Conservation (phyloP, 2,113 vertebrate genomes). For the Leucosticte australis region DNA sequence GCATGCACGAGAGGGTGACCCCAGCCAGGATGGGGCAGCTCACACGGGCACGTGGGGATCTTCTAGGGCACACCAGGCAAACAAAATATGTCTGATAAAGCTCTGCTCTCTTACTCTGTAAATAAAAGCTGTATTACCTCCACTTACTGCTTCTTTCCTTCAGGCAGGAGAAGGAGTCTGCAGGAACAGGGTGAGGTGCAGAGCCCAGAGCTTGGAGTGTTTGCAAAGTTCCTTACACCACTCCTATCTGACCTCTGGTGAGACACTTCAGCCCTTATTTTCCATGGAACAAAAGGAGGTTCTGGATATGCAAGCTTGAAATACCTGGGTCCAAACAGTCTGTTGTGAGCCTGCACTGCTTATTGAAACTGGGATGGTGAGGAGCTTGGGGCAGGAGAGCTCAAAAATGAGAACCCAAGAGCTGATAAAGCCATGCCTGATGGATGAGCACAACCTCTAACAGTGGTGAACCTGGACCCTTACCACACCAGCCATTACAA, state of each 20-base stretch:
- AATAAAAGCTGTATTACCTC: background rate
- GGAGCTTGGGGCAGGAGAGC: background rate
- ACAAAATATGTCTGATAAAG: background rate
- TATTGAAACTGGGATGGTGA: background rate
- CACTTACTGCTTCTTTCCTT: background rate
- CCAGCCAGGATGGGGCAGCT: background rate
- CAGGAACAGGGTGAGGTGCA: background rate
- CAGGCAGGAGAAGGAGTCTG: background rate
- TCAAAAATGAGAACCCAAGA: background rate
- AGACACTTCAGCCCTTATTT: background rate
- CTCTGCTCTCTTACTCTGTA: background rate
- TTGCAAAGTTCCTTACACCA: background rate
- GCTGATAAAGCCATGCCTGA: background rate
- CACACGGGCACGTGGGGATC: fast-evolving
- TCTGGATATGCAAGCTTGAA: background rate
- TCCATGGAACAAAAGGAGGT: background rate
- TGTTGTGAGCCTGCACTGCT: background rate
- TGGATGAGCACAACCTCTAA: background rate
- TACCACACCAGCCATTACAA: background rate
- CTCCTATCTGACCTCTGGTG: background rate
- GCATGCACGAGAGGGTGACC: background rate
- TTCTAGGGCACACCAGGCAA: background rate
- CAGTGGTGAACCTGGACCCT: background rate
- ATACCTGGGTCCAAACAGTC: background rate
- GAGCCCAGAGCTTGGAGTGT: background rate